phyloP scores from a whole-genome alignment of 2,113 vertebrate species.

The Chloroceryle aenea region DNA sequence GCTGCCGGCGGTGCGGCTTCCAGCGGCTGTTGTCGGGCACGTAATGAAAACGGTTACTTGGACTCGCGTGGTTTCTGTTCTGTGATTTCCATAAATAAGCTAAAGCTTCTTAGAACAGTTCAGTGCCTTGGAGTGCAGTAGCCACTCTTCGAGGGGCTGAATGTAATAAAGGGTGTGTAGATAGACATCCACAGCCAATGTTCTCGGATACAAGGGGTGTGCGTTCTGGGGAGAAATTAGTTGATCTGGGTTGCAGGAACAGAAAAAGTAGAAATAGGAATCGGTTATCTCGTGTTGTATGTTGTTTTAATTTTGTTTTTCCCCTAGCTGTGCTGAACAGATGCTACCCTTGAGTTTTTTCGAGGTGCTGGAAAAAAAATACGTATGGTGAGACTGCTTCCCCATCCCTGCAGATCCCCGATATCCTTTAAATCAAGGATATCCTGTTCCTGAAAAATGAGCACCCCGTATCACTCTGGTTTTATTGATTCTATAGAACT shows the following conservation, averaged over 20 bases:
- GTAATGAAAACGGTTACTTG: accelerated
- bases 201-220: accelerated
- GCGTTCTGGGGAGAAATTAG: background rate
- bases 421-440: background rate
- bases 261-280: background rate
- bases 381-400: accelerated
- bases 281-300: accelerated
- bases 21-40: background rate
- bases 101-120: accelerated
- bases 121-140: accelerated
- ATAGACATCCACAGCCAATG: accelerated
- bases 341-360: background rate
- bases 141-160: accelerated
- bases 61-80: too few species aligned
- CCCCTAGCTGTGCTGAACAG: accelerated
- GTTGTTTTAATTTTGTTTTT: background rate
- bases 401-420: accelerated
- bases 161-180: accelerated
- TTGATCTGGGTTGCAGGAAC: background rate
- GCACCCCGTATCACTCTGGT: background rate
- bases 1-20: background rate
- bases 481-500: background rate
- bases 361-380: background rate
- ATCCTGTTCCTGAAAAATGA: background rate
- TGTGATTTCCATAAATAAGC: accelerated